Evolutionary conservation across 2,797 vertebrate species (phyloP).

Genomic region (Gymnothorax javanicus): DNA sequence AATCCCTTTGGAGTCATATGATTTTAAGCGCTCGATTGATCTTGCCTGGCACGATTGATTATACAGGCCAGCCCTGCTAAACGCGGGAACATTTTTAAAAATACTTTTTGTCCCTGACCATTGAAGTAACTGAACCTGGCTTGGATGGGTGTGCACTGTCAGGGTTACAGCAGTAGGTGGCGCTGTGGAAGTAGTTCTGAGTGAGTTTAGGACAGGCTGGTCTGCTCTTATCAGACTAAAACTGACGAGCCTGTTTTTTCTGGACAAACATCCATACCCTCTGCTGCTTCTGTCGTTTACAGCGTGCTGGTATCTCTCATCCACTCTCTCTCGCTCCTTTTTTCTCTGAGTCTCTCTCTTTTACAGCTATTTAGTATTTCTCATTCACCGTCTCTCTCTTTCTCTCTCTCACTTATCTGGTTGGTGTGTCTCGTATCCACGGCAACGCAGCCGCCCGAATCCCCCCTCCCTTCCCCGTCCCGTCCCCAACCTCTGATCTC

Average conservation of each 20-base stretch:
- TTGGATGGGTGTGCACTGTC: no score
- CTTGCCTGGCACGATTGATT: no score
- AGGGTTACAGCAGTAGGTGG: background rate
- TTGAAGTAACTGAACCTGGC: no score
- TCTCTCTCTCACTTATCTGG: background rate
- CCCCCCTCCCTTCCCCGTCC: slow-evolving; percentile 77
- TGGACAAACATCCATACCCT: background rate
- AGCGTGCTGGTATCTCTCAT: background rate
- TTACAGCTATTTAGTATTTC: background rate
- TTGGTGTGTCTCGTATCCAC: background rate
- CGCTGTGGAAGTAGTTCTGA: background rate
- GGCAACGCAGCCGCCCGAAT: slow-evolving; percentile 74
- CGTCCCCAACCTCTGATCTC: slow-evolving; percentile 79
- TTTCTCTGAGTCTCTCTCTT: background rate
- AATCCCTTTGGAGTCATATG: no score
- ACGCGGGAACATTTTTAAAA: no score
- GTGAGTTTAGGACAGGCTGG: background rate
- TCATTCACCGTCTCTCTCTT: background rate
- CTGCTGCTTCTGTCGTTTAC: background rate
- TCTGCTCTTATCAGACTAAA: background rate
- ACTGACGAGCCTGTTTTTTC: background rate
- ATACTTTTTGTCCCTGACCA: no score
- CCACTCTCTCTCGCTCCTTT: slow-evolving; percentile 11
- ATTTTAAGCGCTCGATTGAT: no score
- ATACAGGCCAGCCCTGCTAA: no score